Evolutionary conservation across 2,888 invertebrate species (phyloP), one percentile per base, ranked within the genome.

Genomic region (Drosophila kambysellisi): DNA sequence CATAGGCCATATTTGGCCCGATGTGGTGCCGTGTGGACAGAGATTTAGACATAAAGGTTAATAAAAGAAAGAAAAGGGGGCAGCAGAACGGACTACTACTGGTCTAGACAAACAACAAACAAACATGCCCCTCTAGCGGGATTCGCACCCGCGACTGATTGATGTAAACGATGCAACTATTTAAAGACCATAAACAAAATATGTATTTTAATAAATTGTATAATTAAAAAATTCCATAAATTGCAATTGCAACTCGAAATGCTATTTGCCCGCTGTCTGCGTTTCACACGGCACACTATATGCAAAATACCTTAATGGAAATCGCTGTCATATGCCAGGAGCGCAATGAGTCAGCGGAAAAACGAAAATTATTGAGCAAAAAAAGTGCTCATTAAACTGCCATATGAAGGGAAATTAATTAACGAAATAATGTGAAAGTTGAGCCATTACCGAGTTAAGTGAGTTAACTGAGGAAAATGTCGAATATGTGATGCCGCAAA

Each of bases 391-490:
- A 81, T 81, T 88, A 70, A 87, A 71, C 72, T 79, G 71, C 73
- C 85, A 76, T 73, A 78, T 74, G 82, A 82, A 74, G 72, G 53
- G 69, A 89, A 86, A 85, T 89, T 85, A 86, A 89, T 86, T 81
- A 86, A 89, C 78, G 79, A 85, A 75, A 76, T 89, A 86, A 84
- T 81, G 82, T 39, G 66, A 39, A 65, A 72, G 81, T 69, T 51
- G 65, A 59, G 65, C 69, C 81, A 81, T 80, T 80, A 76, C 76
- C 76, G 53, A 8, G 56, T 60, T 70, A 74, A 70, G 48, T 58
- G 60, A 75, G 64, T 64, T 70, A 76, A 70, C 76, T 52, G 48
- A 15, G 57, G 12, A 61, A 70, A 76, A 65, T 59, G 56, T 48
- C 32, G 56, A 56, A 74, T 57, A 79, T 77, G 52, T 33, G 56